phyloP scores from a whole-genome alignment of 2,888 invertebrate genomes.

The Agriotes lineatus region DNA sequence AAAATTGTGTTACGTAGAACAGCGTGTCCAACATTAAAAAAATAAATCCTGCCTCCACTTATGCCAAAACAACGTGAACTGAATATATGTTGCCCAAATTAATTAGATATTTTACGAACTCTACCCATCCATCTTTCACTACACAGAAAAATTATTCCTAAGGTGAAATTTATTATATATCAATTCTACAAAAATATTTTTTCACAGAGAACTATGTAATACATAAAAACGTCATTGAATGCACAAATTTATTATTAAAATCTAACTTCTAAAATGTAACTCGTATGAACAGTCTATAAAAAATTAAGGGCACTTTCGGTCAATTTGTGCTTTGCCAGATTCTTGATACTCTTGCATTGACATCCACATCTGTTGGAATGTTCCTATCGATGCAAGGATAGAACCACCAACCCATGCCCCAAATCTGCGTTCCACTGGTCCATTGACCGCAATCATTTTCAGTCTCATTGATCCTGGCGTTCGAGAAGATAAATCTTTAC shows the following conservation, averaged over 20 bases:
- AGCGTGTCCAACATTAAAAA: too few species aligned
- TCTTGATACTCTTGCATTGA: constrained; percentile 99
- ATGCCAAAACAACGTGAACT: too few species aligned
- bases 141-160: too few species aligned
- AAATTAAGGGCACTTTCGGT: constrained; percentile 89
- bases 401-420: constrained; percentile 99
- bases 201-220: too few species aligned
- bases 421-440: constrained; percentile 91
- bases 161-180: too few species aligned
- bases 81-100: too few species aligned
- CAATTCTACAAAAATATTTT: too few species aligned
- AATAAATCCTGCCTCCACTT: too few species aligned
- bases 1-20: too few species aligned
- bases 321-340: constrained; percentile 95
- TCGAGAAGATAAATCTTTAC: constrained; percentile 85
- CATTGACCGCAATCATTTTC: constrained; percentile 93
- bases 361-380: constrained; percentile 99
- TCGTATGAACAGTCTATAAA: neutral
- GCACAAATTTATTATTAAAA: neutral
- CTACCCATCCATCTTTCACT: too few species aligned
- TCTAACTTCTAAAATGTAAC: neutral
- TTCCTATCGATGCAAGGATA: constrained; percentile 97
- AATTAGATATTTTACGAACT: too few species aligned
- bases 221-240: neutral
- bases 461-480: constrained; percentile 95